Evolutionary conservation across 2,888 invertebrate genomes (phyloP).

Genomic region (Keiferia lycopersicella): DNA sequence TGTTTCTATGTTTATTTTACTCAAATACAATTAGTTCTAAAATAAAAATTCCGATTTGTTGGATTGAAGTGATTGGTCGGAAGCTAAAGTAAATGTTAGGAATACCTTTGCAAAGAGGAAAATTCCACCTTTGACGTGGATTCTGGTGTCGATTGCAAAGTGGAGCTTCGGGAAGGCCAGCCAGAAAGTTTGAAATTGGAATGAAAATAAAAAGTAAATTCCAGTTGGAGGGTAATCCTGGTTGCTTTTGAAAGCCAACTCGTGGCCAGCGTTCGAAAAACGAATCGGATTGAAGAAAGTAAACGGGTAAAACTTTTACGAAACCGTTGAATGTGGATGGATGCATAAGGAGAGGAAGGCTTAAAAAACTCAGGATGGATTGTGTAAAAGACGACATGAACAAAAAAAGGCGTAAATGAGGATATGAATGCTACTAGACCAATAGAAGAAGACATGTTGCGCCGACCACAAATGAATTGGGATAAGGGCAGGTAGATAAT

Average conservation of each 20-base stretch:
- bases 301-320: background rate
- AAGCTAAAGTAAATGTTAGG: background rate
- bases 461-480: no score
- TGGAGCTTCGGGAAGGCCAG: background rate
- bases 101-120: background rate
- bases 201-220: constrained; percentile 14
- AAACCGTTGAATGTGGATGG: background rate
- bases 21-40: no score
- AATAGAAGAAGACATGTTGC: no score
- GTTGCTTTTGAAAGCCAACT: constrained; percentile 18
- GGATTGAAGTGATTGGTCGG: background rate
- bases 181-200: constrained; percentile 18
- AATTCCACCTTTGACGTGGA: constrained; percentile 15
- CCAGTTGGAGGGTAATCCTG: constrained; percentile 21
- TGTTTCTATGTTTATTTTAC: background rate
- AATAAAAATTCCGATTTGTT: background rate
- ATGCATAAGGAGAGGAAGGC: no score
- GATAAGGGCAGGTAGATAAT: no score
- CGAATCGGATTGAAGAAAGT: background rate
- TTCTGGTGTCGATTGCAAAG: constrained; percentile 9
- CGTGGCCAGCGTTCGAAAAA: background rate
- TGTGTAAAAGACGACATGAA: no score
- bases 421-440: no score
- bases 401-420: no score
- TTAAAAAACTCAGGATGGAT: no score